Percentiles rank a stretch among this genome's conserved stretches.
phyloP scores from a whole-genome alignment of 1,140 invertebrate species.

The Drosophila asahinai region DNA sequence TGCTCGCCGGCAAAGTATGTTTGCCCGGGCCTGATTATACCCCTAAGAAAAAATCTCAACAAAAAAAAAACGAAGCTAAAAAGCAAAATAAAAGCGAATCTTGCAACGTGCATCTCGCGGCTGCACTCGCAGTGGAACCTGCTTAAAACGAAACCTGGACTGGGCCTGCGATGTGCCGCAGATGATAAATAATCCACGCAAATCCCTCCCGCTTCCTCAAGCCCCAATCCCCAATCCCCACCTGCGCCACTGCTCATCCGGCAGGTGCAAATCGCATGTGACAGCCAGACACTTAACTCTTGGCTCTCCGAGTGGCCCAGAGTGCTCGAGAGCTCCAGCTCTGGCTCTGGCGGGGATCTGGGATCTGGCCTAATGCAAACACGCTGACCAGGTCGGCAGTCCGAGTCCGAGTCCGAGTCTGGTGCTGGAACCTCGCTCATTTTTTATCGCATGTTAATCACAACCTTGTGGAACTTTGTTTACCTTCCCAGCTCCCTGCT shows the following conservation, averaged over 20 bases:
- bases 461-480: slow-evolving; percentile 82
- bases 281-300: slow-evolving; percentile 83
- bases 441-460: slow-evolving; percentile 84
- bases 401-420: slow-evolving; percentile 21
- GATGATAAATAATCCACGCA: slow-evolving; percentile 84
- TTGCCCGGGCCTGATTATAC: slow-evolving; percentile 52
- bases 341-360: slow-evolving; percentile 8
- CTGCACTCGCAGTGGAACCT: slow-evolving; percentile 39
- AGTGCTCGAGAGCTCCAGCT: slow-evolving; percentile 43
- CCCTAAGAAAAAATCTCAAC: slow-evolving; percentile 5
- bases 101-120: slow-evolving; percentile 75
- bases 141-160: slow-evolving; percentile 74
- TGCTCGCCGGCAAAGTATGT: slow-evolving; percentile 48
- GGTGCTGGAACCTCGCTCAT: slow-evolving; percentile 59
- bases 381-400: slow-evolving; percentile 63
- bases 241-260: slow-evolving; percentile 74
- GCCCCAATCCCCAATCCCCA: slow-evolving; percentile 17
- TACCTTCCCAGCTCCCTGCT: slow-evolving; percentile 56
- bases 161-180: slow-evolving; percentile 58
- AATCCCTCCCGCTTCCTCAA: slow-evolving; percentile 47
- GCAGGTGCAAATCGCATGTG: slow-evolving; percentile 83
- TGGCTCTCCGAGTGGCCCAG: slow-evolving; percentile 60
- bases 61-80: not conserved
- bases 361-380: slow-evolving; percentile 68
- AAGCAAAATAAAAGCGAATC: slow-evolving; percentile 58